Evolutionary conservation across 2,113 vertebrate genomes (phyloP).

Genomic region (Paratilapia polleni): DNA sequence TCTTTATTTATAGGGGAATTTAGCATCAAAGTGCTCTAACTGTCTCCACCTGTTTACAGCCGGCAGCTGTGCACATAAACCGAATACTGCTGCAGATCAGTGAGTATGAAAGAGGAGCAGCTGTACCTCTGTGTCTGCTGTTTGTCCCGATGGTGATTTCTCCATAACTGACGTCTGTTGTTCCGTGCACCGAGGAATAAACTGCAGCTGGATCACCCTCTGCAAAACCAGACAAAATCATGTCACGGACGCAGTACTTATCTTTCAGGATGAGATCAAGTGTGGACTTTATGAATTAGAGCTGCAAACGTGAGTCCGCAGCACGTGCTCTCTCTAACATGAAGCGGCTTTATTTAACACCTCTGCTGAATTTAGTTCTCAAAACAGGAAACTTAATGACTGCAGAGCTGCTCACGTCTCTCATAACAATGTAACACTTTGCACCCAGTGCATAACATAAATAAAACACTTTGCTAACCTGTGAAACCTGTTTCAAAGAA

Average conservation of each 20-base stretch:
- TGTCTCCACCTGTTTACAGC: background rate
- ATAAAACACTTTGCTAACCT: background rate
- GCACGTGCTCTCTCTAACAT: background rate
- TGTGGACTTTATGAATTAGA: background rate
- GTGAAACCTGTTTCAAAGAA: fast-evolving
- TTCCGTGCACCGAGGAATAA: background rate
- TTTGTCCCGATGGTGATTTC: background rate
- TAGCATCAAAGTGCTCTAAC: background rate
- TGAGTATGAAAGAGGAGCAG: background rate
- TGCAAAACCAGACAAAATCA: background rate
- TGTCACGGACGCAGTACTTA: fast-evolving
- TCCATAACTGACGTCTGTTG: background rate
- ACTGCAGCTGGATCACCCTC: background rate
- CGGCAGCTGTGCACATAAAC: background rate
- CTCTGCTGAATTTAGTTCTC: background rate
- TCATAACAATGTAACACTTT: background rate
- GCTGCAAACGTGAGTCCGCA: fast-evolving
- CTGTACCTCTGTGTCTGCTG: background rate
- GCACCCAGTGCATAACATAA: background rate
- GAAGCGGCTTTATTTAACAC: background rate
- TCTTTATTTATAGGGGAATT: background rate
- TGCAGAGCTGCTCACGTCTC: background rate
- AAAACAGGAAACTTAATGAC: background rate
- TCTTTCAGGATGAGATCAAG: background rate
- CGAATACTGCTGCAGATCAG: background rate